phyloP scores from a whole-genome alignment of 2,888 invertebrate species.

The Epistrophe grossulariae region DNA sequence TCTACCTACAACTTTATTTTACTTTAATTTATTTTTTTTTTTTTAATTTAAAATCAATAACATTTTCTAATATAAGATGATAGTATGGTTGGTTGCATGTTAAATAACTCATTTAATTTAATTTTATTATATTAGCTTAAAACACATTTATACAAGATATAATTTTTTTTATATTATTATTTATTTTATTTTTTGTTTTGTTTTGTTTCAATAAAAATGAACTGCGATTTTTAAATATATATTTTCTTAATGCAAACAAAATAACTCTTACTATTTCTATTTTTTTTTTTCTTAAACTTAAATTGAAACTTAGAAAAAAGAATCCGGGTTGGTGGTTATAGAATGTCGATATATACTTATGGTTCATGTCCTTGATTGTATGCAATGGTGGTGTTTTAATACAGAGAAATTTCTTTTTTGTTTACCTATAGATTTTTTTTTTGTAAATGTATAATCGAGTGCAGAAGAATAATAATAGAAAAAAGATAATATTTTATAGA shows the following conservation, averaged over 20 bases:
- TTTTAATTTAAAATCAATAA: slow-evolving; percentile 61
- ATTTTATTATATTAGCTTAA: slow-evolving; percentile 28
- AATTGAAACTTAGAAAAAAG: slow-evolving; percentile 19
- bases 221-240: slow-evolving; percentile 26
- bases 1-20: slow-evolving; percentile 48
- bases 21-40: slow-evolving; percentile 1
- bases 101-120: slow-evolving; percentile 32
- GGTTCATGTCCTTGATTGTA: slow-evolving; percentile 61
- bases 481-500: slow-evolving; percentile 49
- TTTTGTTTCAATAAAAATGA: slow-evolving; percentile 27
- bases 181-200: slow-evolving; percentile 8
- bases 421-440: not conserved
- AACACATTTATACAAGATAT: slow-evolving; percentile 65
- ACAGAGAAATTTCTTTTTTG: not conserved
- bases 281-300: slow-evolving; percentile 25
- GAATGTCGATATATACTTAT: slow-evolving; percentile 35
- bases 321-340: slow-evolving; percentile 36
- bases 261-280: slow-evolving; percentile 8
- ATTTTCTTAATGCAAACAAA: slow-evolving; percentile 37
- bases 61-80: slow-evolving; percentile 61
- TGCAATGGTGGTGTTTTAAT: slow-evolving; percentile 41
- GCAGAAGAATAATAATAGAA: slow-evolving; percentile 61
- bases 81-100: slow-evolving; percentile 53
- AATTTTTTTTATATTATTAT: slow-evolving; percentile 14
- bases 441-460: slow-evolving; percentile 47